phyloP scores from a whole-genome alignment of 53 echinoderm and acorn worm genomes.

The Echinarachnius parma region DNA sequence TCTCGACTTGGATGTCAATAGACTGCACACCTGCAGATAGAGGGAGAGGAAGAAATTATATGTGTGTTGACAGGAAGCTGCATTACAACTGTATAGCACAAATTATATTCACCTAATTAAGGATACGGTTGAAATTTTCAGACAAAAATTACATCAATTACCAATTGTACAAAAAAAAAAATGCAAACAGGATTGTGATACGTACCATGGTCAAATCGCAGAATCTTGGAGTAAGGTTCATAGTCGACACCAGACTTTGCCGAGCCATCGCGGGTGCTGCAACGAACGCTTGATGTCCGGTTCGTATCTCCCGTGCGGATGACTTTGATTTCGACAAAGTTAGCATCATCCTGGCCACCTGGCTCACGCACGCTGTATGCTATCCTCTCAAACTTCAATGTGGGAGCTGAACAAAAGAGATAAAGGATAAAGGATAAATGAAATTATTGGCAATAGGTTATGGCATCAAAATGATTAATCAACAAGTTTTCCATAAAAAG shows the following conservation, averaged over 20 bases:
- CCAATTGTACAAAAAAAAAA: too few species aligned
- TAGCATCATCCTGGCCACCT: conserved; percentile 53
- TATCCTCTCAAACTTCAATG: conserved; percentile 86
- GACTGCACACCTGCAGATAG: conserved; percentile 58
- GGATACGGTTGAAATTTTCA: too few species aligned
- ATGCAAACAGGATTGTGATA: neutral
- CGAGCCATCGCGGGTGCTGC: conserved; percentile 94
- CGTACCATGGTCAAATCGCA: conserved; percentile 85
- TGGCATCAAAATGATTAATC: too few species aligned
- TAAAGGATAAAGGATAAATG: too few species aligned
- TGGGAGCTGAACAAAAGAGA: conserved; percentile 84
- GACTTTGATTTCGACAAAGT: conserved; percentile 72
- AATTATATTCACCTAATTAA: too few species aligned
- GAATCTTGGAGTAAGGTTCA: conserved; percentile 86
- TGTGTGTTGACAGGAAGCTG: too few species aligned
- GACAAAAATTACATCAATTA: too few species aligned
- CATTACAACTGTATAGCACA: too few species aligned
- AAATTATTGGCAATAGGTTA: too few species aligned
- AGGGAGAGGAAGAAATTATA: neutral
- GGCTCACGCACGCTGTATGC: conserved; percentile 97
- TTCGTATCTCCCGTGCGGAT: conserved; percentile 92
- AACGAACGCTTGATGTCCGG: conserved; percentile 83
- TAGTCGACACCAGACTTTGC: conserved; percentile 97
- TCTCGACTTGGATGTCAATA: conserved; percentile 78
- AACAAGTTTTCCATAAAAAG: too few species aligned